A percentile compares a stretch with the other conserved stretches of the same genome.
These are phyloP conservation scores for Acleris holmiana DNA, from an alignment of 2,888 invertebrate species.

Conservation along the genomic window DNA sequence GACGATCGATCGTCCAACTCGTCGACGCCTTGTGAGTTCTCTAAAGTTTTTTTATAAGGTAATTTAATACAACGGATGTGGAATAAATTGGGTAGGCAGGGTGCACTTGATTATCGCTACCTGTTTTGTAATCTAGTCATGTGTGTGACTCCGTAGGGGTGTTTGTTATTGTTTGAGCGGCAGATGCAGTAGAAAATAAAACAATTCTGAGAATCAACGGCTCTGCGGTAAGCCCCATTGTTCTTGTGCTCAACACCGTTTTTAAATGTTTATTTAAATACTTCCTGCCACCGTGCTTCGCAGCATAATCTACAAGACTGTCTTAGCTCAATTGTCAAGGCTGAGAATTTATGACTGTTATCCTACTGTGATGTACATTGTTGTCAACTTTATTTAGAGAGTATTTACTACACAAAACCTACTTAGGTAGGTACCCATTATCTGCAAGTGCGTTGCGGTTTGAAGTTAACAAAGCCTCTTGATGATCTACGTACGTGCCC, in stretches of 20 bases:
- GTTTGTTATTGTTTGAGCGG: conserved; percentile 62
- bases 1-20: conserved; percentile 69
- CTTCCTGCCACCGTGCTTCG: conserved; percentile 76
- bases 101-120: conserved; percentile 77
- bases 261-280: conserved; percentile 52
- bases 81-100: conserved; percentile 82
- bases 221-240: conserved; percentile 67
- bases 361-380: conserved; percentile 18
- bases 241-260: conserved; percentile 61
- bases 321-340: conserved; percentile 27
- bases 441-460: conserved; percentile 23
- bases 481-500: conserved; percentile 6
- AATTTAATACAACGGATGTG: conserved; percentile 82
- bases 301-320: conserved; percentile 63
- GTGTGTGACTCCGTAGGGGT: conserved; percentile 52
- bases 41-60: conserved; percentile 66
- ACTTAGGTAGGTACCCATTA: neutral
- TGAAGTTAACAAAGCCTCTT: conserved; percentile 19
- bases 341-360: conserved; percentile 29
- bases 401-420: conserved; percentile 6
- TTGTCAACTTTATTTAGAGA: conserved; percentile 7
- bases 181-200: conserved; percentile 57
- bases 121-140: conserved; percentile 73
- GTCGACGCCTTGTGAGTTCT: conserved; percentile 73
- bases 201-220: conserved; percentile 74